Percentiles rank a stretch among this genome's conserved stretches.
phyloP scores from a whole-genome alignment of 2,888 invertebrate species.

The Diarsia mendica region DNA sequence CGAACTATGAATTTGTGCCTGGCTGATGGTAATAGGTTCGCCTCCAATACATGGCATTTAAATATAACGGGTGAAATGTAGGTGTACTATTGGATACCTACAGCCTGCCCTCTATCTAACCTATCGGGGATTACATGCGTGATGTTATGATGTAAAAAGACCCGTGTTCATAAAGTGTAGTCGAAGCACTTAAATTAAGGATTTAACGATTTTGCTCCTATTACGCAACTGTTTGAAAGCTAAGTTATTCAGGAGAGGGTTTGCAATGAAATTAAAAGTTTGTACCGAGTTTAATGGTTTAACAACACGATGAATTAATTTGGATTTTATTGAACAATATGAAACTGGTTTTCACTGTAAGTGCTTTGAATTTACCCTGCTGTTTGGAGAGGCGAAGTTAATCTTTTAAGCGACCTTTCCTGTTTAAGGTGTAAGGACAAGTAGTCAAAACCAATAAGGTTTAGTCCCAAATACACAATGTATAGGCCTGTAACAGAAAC shows the following conservation, averaged over 20 bases:
- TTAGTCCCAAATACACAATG: background rate
- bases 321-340: slow-evolving; percentile 32
- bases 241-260: slow-evolving; percentile 47
- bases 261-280: slow-evolving; percentile 53
- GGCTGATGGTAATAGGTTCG: background rate
- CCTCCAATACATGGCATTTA: background rate
- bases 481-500: background rate
- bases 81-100: background rate
- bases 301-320: slow-evolving; percentile 41
- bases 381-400: background rate
- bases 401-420: background rate
- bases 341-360: slow-evolving; percentile 4
- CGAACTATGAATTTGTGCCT: background rate
- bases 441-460: background rate
- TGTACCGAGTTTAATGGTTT: slow-evolving; percentile 19
- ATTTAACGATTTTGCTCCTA: slow-evolving; percentile 32
- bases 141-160: slow-evolving; percentile 22
- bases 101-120: background rate
- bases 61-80: background rate
- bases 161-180: slow-evolving; percentile 43
- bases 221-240: slow-evolving; percentile 36
- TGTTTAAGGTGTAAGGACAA: background rate
- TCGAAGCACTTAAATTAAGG: slow-evolving; percentile 14
- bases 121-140: background rate
- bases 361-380: background rate